Percentiles rank a stretch among this genome's conserved stretches.
These are phyloP conservation scores for Philopotamus ludificatus DNA, from an alignment of 1,140 invertebrate species.

Conservation along the genomic window DNA sequence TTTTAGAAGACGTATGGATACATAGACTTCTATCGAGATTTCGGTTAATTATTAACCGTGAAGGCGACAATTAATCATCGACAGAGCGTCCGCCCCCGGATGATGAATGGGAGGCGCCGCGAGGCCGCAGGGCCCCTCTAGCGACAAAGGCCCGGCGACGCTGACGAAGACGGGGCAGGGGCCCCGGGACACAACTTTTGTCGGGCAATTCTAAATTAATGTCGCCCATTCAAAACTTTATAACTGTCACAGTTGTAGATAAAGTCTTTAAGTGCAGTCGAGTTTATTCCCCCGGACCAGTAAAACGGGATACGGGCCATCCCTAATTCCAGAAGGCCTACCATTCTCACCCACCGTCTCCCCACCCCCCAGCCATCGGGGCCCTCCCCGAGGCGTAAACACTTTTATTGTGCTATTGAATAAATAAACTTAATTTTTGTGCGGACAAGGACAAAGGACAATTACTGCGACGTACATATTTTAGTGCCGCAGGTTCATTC, in stretches of 20 bases:
- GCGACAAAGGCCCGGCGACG: not conserved
- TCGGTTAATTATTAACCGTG: not conserved
- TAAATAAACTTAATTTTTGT: constrained; percentile 30
- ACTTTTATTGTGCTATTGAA: constrained; percentile 31
- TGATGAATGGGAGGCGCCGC: not conserved
- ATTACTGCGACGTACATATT: constrained; percentile 8
- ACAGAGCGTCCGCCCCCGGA: not conserved
- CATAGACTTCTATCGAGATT: too few species aligned
- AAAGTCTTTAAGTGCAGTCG: constrained; percentile 37
- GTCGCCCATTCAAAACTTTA: constrained; percentile 33
- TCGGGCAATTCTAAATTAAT: constrained; percentile 34
- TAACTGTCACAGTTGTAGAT: constrained; percentile 36
- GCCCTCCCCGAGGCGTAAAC: constrained; percentile 25
- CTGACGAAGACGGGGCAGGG: not conserved
- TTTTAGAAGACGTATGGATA: too few species aligned
- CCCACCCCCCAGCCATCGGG: constrained; percentile 3
- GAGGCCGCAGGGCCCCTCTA: not conserved
- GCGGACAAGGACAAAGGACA: constrained; percentile 15
- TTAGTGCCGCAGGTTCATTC: too few species aligned
- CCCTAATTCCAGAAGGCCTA: constrained; percentile 23
- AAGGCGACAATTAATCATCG: not conserved
- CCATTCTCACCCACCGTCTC: not conserved
- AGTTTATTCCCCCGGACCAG: constrained; percentile 27
- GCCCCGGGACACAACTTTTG: constrained; percentile 19
- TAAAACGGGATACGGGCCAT: constrained; percentile 27